Evolutionary conservation across 1,140 invertebrate genomes (phyloP).

Genomic region (Homarus americanus): DNA sequence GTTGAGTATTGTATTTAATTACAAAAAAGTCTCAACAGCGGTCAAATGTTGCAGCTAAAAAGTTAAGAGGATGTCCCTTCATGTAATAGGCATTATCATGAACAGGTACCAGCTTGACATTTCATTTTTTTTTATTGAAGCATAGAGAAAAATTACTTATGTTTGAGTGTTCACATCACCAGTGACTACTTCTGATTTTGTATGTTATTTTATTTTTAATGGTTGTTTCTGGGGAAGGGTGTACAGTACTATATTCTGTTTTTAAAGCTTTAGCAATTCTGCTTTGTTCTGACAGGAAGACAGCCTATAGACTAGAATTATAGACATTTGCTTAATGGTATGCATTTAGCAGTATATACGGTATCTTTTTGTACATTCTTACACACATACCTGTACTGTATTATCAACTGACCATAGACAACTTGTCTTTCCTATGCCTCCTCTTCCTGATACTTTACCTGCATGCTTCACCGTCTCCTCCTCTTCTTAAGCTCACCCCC

Average conservation of each 20-base stretch:
- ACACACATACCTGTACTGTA: neutral
- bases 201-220: neutral
- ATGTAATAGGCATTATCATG: too few species aligned
- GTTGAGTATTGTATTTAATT: too few species aligned
- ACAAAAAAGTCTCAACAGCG: too few species aligned
- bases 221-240: neutral
- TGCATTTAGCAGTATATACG: neutral
- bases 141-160: too few species aligned
- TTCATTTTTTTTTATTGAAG: too few species aligned
- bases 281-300: neutral
- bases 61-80: too few species aligned
- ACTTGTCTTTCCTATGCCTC: neutral
- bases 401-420: neutral
- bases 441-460: neutral
- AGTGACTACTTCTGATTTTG: neutral
- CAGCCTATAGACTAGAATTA: neutral
- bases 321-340: neutral
- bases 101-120: too few species aligned
- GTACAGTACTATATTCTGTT: too few species aligned
- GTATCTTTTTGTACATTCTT: too few species aligned
- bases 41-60: too few species aligned
- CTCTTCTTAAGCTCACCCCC: constrained; percentile 19
- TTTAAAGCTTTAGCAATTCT: neutral
- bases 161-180: too few species aligned
- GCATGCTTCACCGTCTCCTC: neutral